Percentiles rank a stretch among this genome's conserved stretches.
Evolutionary conservation across 1,140 invertebrate species (phyloP).

Genomic region (Carcinoscorpius rotundicauda): DNA sequence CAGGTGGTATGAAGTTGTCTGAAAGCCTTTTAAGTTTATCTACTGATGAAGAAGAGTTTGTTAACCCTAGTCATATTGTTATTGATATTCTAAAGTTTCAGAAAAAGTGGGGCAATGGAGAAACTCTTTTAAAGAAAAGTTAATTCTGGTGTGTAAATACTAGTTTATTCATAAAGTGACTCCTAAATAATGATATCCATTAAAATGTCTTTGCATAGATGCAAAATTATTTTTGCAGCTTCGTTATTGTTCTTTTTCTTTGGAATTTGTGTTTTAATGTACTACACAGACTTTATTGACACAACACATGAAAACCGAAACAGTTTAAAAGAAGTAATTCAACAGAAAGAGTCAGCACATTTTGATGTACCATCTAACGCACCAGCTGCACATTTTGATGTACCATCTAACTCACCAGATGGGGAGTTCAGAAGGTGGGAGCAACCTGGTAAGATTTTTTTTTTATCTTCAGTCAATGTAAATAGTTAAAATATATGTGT

Average conservation of each 20-base stretch:
- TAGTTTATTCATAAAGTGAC: no score
- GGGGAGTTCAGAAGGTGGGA: constrained; percentile 11
- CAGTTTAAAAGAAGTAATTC: constrained; percentile 1
- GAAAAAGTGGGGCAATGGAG: no score
- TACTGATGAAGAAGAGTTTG: no score
- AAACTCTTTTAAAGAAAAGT: no score
- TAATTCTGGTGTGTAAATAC: no score
- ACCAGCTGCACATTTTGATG: constrained; percentile 1
- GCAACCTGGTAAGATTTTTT: constrained; percentile 8
- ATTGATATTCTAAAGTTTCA: no score
- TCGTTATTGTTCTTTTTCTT: constrained; percentile 91
- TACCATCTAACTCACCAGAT: constrained; percentile 8
- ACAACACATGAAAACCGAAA: constrained; percentile 8
- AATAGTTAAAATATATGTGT: background rate
- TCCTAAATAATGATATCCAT: no score
- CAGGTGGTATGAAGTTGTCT: no score
- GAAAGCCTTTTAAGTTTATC: no score
- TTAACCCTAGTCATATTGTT: no score
- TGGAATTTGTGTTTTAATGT: constrained; percentile 78
- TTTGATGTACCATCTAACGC: constrained; percentile 6
- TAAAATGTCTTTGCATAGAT: constrained; percentile 69
- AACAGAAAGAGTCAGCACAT: background rate
- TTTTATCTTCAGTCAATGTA: background rate
- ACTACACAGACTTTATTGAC: constrained; percentile 68
- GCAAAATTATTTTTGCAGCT: constrained; percentile 84